Evolutionary conservation across 1,140 invertebrate genomes (phyloP), one percentile per base, ranked within the genome.

Genomic region (Streblospio benedicti): DNA sequence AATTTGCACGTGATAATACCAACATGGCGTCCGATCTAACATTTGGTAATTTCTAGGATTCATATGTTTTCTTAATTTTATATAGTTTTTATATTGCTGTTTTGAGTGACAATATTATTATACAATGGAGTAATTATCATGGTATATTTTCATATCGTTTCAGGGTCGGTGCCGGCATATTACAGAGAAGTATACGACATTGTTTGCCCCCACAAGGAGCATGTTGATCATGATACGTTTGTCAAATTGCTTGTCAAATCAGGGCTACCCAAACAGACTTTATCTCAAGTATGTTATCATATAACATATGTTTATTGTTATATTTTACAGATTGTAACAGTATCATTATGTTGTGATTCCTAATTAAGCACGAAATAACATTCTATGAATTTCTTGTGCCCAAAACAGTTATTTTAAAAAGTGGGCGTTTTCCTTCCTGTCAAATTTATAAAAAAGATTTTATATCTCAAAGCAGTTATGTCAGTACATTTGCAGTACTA

Each of bases 131-230:
- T 38, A 35, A n/a, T 32, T 47, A n/a, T 23, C 32, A 12, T 23
- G 28, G 20, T 47, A 20, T 38, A 56, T 50, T 33, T 35, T 61
- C 30, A n/a, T 55, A 58, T 32, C 41, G 57, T 71, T 69, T 43
- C 69, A 85, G 84, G 83, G 65, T 80, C 81, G 23, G 81, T 85
- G 65, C 84, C 84, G 56, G 76, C 82, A 12, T 81, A 81, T 69
- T 86, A 85, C 67, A 71, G 84, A 58, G 82, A 85, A 69, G 76
- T 85, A 52, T 85, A 83, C 67, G 83, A 85, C 65, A 82, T 84
- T 53, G 81, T 84, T 60, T 85, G 83, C 56, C 80, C 82, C 28
- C 81, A 82, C 67, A 69, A 76, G 38, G 81, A 79, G 71, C 70
- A 81, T 64, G 81, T 86, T 38, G 82, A 84, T 61, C 76, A 80